phyloP scores from a whole-genome alignment of 2,888 invertebrate genomes.

The Xestoiulus laeticollis region DNA sequence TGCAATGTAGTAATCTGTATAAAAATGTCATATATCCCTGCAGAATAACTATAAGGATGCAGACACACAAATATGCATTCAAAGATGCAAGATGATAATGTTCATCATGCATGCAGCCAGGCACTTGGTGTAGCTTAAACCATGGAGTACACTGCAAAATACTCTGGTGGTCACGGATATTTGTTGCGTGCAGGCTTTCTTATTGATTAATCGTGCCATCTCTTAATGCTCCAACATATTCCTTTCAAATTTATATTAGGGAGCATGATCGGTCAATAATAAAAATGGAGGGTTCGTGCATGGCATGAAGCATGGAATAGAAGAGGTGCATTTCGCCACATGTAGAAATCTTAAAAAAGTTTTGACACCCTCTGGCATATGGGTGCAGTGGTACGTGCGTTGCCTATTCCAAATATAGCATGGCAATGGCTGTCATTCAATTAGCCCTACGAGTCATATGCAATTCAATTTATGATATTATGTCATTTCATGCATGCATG shows the following conservation, averaged over 20 bases:
- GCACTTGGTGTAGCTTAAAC: neutral
- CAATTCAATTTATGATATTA: slow-evolving; percentile 37
- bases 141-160: no score
- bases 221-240: neutral
- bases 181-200: neutral
- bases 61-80: no score
- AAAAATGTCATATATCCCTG: no score
- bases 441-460: slow-evolving; percentile 32
- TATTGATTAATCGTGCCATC: neutral
- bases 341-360: neutral
- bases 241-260: neutral
- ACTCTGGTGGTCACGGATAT: neutral
- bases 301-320: neutral
- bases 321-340: neutral
- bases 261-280: slow-evolving; percentile 13
- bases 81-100: no score
- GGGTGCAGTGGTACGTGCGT: neutral
- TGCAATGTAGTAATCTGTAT: no score
- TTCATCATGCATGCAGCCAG: no score
- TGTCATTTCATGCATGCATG: slow-evolving; percentile 15
- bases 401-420: neutral
- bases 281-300: neutral
- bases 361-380: neutral
- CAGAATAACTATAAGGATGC: no score
- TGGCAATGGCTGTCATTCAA: slow-evolving; percentile 23